Evolutionary conservation across 2,113 vertebrate species (phyloP), one percentile per base, ranked within the genome.

Genomic region (Podarcis raffonei): DNA sequence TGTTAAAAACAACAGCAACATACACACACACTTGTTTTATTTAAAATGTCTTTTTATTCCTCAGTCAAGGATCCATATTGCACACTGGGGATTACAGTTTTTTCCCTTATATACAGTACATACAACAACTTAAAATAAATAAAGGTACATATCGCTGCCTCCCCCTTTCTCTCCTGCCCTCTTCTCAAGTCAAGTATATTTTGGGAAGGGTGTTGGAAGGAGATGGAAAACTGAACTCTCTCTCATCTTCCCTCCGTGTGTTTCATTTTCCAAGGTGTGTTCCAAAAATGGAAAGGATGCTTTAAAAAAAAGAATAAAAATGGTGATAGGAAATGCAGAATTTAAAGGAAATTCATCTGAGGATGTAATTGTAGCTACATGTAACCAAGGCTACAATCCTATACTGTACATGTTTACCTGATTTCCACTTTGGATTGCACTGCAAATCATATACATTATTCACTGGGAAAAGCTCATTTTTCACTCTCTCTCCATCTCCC

Each of bases 11-110:
- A 35, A 23, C n/a, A 39, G n/a, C 15, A n/a, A 27, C 59, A 27
- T n/a, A 0, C 87, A 82, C 2, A 35, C 27, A 66, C 81, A 2
- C 42, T 25, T 1, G 57, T 7, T 86, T 32, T 91, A 65, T 87
- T 89, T 83, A 88, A 84, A 83, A 88, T 92, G 85, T 0, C 87
- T 81, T 94, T 53, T 95, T 95, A 94, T 94, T 95, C 92, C 93
- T 95, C 92, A 91, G 91, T 92, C 87, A 88, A 85, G 90, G 87
- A 87, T 91, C 91, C 91, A 94, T 91, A 95, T 95, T 94, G 94
- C 94, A 95, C 92, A 77, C 90, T 89, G 92, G 62, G 89, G 90
- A 71, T 62, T 93, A 87, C 88, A 91, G 74, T 93, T 82, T 20
- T 42, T 90, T 81, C 89, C 90, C 20, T 91, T 91, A 74, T 81